Evolutionary conservation across 2,797 vertebrate genomes (phyloP).

Genomic region (Chaunax sp.): DNA sequence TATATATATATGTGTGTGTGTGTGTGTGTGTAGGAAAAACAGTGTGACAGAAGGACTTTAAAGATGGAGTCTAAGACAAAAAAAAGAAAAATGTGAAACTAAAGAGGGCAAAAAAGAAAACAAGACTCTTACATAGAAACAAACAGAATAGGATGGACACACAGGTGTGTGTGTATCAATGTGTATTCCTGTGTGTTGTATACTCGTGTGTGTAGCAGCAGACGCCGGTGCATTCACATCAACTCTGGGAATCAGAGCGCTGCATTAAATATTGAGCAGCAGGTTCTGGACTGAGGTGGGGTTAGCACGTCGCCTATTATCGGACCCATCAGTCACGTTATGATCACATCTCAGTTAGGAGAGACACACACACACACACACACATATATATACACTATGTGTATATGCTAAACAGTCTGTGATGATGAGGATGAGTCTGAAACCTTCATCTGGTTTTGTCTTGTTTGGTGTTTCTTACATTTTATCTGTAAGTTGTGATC

Average conservation of each 20-base stretch:
- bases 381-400: conserved; percentile 1
- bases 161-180: conserved; percentile 4
- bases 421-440: too few relatives aligned
- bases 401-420: too few relatives aligned
- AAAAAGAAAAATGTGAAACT: background rate
- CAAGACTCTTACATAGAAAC: background rate
- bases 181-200: conserved; percentile 8
- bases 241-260: conserved; percentile 55
- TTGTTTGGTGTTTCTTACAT: too few relatives aligned
- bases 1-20: too few relatives aligned
- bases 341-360: conserved; percentile 32
- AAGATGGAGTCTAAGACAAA: background rate
- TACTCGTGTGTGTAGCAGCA: conserved; percentile 15
- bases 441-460: too few relatives aligned
- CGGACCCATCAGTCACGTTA: conserved; percentile 19
- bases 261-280: conserved; percentile 68
- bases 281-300: conserved; percentile 46
- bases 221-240: conserved; percentile 45
- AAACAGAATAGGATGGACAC: background rate
- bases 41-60: background rate
- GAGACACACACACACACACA: conserved; percentile 8
- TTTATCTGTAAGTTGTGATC: too few relatives aligned
- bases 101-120: background rate
- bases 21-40: too few relatives aligned
- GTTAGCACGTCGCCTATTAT: conserved; percentile 21